Conservation (phyloP, 2,797 vertebrate genomes). For the Syngnathus rostellatus region DNA sequence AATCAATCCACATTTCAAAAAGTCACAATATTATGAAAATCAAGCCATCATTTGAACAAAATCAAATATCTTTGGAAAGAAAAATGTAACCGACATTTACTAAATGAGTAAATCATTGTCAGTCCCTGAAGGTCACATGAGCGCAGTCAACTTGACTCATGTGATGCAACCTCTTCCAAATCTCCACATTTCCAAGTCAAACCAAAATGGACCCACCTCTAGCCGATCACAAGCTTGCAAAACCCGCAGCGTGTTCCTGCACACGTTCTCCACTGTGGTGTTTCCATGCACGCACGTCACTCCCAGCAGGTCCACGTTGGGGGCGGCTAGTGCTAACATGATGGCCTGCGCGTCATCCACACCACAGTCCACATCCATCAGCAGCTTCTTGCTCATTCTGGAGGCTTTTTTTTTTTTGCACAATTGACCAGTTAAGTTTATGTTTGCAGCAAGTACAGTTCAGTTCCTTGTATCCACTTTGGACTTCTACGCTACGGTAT, state of each 20-base stretch:
- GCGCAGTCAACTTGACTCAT: background rate
- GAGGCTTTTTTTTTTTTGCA: background rate
- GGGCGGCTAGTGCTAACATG: conserved; percentile 66
- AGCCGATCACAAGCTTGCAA: conserved; percentile 57
- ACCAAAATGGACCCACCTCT: conserved; percentile 50
- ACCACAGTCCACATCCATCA: conserved; percentile 65
- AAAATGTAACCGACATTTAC: background rate
- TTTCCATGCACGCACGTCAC: conserved; percentile 72
- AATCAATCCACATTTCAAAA: too few relatives aligned
- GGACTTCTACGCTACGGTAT: too few relatives aligned
- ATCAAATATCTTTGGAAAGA: background rate
- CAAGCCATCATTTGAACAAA: too few relatives aligned
- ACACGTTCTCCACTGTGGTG: conserved; percentile 68
- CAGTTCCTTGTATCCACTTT: too few relatives aligned
- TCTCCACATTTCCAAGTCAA: background rate
- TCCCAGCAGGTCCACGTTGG: conserved; percentile 61
- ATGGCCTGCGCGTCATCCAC: conserved; percentile 73
- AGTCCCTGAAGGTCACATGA: conserved; percentile 6
- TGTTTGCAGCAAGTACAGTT: too few relatives aligned
- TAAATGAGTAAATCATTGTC: background rate
- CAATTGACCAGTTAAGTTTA: background rate
- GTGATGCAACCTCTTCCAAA: background rate
- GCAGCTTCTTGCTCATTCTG: conserved; percentile 63
- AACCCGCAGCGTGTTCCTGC: conserved; percentile 66
- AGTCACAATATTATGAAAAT: too few relatives aligned